phyloP scores from a whole-genome alignment of 2,888 invertebrate genomes.

The Leptopterna dolabrata region DNA sequence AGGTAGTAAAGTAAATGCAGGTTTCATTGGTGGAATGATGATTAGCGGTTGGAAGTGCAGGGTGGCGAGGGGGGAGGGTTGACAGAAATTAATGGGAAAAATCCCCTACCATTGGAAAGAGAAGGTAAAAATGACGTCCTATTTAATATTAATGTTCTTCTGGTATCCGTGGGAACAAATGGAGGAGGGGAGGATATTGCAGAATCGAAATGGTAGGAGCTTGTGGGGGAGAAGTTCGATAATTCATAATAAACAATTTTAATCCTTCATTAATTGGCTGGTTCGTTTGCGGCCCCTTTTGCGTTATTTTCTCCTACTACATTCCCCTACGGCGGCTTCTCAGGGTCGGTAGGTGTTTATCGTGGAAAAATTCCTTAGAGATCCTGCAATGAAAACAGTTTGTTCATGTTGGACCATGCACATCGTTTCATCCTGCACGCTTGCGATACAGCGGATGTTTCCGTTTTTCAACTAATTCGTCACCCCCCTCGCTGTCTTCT shows the following conservation, averaged over 20 bases:
- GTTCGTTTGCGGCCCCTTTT: neutral
- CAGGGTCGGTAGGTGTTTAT: no score
- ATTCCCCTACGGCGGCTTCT: neutral
- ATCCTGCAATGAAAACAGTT: no score
- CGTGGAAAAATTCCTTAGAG: neutral
- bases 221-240: neutral
- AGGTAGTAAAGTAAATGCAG: neutral
- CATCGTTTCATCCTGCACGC: no score
- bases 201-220: neutral
- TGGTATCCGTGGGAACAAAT: neutral
- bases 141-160: constrained; percentile 57
- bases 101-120: neutral
- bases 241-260: constrained; percentile 59
- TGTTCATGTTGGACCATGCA: no score
- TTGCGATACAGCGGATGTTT: no score
- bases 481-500: no score
- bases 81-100: constrained; percentile 30
- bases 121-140: constrained; percentile 53
- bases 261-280: constrained; percentile 56
- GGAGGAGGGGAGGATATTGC: neutral
- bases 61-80: neutral
- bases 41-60: no score
- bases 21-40: neutral
- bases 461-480: no score
- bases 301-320: neutral